Conservation (phyloP, 2,797 vertebrate species). For the Melanotaenia trifasciata region DNA sequence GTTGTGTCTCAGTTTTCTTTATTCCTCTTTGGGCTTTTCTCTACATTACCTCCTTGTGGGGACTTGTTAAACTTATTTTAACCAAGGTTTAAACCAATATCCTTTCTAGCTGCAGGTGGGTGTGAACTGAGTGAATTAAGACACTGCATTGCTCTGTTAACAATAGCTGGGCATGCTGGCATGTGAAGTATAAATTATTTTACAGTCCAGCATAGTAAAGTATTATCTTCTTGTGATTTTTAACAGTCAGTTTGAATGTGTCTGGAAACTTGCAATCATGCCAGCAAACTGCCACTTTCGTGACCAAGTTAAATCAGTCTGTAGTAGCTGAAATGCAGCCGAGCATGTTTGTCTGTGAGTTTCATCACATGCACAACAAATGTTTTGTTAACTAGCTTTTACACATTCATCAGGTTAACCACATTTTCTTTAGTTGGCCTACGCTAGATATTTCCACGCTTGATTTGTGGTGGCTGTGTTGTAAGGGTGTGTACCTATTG, state of each 20-base stretch:
- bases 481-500: conserved; percentile 55
- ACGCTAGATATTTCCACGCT: conserved; percentile 31
- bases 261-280: conserved; percentile 15
- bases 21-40: neutral
- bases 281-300: conserved; percentile 13
- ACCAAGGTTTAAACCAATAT: neutral
- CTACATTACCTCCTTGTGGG: neutral
- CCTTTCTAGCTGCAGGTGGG: neutral
- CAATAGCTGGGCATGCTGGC: neutral
- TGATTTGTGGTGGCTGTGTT: conserved; percentile 35
- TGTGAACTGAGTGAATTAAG: too few relatives aligned
- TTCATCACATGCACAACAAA: conserved; percentile 6
- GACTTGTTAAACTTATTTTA: neutral
- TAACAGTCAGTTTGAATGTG: conserved; percentile 14
- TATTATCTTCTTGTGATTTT: conserved; percentile 35
- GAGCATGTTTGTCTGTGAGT: conserved; percentile 11
- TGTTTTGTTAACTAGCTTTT: conserved; percentile 13
- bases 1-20: neutral
- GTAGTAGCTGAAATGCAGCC: conserved; percentile 1
- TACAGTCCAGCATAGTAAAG: conserved; percentile 58
- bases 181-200: conserved; percentile 34
- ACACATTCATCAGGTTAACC: conserved; percentile 15
- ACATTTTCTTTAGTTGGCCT: conserved; percentile 39
- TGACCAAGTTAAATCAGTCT: conserved; percentile 31
- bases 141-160: neutral